A percentile compares a stretch with the other conserved stretches of the same genome.
Evolutionary conservation across 2,113 vertebrate species (phyloP).

Genomic region (Barbus barbus): DNA sequence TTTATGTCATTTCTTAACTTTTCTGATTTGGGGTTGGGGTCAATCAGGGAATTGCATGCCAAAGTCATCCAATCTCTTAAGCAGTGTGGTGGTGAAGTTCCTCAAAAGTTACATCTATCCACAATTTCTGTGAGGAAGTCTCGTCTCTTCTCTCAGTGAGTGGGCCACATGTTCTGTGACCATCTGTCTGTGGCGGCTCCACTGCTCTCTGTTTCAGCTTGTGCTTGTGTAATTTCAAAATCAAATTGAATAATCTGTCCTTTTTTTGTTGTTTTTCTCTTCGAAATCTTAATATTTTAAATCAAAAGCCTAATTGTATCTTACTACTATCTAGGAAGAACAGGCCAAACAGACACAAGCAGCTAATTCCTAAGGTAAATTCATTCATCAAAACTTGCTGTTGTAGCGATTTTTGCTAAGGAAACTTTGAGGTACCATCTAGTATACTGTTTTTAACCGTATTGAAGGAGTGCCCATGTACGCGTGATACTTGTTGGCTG

Average conservation of each 20-base stretch:
- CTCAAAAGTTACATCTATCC: conserved; percentile 80
- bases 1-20: not conserved
- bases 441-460: too few species aligned
- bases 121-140: conserved; percentile 76
- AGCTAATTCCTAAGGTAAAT: conserved; percentile 94
- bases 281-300: not conserved
- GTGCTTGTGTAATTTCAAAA: conserved; percentile 1
- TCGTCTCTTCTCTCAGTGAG: conserved; percentile 80
- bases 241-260: not conserved
- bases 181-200: conserved; percentile 68
- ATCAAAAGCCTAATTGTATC: not conserved
- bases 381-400: not conserved
- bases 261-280: conserved; percentile 28
- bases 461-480: too few species aligned
- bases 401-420: not conserved
- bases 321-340: conserved; percentile 78
- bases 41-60: conserved; percentile 56
- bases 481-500: too few species aligned
- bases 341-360: conserved; percentile 84
- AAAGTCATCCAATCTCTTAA: conserved; percentile 78
- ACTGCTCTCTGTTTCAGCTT: conserved; percentile 15
- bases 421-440: not conserved
- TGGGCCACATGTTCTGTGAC: conserved; percentile 28
- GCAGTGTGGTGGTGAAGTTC: conserved; percentile 81
- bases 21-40: conserved; percentile 21